Base-by-base conservation (phyloP, 2,888 invertebrate species). In the Ceriagrion tenellum region DNA sequence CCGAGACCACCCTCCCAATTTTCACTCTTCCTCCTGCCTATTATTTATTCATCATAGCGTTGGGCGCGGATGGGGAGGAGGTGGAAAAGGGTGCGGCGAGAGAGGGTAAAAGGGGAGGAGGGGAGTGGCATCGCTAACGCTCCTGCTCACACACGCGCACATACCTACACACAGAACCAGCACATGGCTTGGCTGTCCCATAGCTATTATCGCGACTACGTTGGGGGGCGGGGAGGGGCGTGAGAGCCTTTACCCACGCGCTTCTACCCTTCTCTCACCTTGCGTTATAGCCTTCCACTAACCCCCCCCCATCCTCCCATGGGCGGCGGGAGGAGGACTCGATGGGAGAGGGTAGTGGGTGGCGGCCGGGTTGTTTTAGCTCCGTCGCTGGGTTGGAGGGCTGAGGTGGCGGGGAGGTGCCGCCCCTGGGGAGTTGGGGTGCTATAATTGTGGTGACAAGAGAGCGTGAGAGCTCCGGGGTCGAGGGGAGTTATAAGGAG, bases 11-110 rank as follows among this genome's bases (percentile, higher is more conserved):
- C 89, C 89, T 55, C 55, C 55, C 81, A 55, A 47, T 89, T 89
- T 89, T 47, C 91, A 59, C 91, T 93, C 40, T 93, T 69, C 93
- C 69, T 74, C 47, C 47, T n/a, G 47, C 93, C 93, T 69, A 93
- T 93, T 93, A 93, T 93, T 93, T 93, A 93, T 93, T 93, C 93
- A 93, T 81, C 69, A 89, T 55, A 47, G 89, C 89, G 55, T 26
- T 23, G 93, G 81, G 47, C 47, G 69, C 47, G 47, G 47, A 47
- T 47, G 47, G 47, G 47, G 47, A 47, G 4, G 93, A 93, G 20
- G 47, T 2, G 47, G 47, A 47, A 10, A 74, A 93, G 20, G 59
- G 59, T 16, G 13, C 10, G 2, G 59, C 4, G 59, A 12, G 59
- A 20, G 18, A 59, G 59, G n/a, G n/a, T n/a, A n/a, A n/a, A n/a